A percentile compares a stretch with the other conserved stretches of the same genome.
Evolutionary conservation across 2,888 invertebrate species (phyloP).

Genomic region (Timema podura): DNA sequence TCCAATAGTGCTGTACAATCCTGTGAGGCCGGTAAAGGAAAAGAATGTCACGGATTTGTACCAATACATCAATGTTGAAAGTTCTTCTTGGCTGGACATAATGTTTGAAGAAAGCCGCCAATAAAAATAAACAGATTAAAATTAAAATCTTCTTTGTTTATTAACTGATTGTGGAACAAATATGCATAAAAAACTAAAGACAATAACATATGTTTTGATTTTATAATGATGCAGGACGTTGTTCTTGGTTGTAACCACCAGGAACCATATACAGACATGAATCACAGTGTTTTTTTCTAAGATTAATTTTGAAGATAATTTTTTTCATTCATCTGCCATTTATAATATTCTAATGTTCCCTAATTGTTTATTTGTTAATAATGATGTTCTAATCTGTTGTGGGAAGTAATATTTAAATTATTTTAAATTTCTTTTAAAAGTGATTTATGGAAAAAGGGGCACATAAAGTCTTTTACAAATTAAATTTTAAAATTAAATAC

Average conservation of each 20-base stretch:
- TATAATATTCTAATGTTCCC: not conserved
- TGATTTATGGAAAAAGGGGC: not conserved
- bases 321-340: not conserved
- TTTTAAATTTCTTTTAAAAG: not conserved
- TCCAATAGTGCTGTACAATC: not conserved
- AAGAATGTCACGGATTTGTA: not conserved
- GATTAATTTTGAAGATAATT: not conserved
- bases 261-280: not conserved
- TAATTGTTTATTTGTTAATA: too few relatives aligned
- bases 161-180: not conserved
- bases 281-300: not conserved
- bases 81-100: not conserved
- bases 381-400: too few relatives aligned
- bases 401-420: not conserved
- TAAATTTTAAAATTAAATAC: not conserved
- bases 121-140: not conserved
- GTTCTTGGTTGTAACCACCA: not conserved
- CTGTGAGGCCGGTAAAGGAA: not conserved
- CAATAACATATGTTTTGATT: not conserved
- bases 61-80: not conserved
- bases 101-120: not conserved
- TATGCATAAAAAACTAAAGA: not conserved
- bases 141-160: not conserved
- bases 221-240: not conserved
- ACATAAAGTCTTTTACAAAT: not conserved